Conservation (phyloP, 2,113 vertebrate species). For the Rhynchopsitta pachyrhyncha region DNA sequence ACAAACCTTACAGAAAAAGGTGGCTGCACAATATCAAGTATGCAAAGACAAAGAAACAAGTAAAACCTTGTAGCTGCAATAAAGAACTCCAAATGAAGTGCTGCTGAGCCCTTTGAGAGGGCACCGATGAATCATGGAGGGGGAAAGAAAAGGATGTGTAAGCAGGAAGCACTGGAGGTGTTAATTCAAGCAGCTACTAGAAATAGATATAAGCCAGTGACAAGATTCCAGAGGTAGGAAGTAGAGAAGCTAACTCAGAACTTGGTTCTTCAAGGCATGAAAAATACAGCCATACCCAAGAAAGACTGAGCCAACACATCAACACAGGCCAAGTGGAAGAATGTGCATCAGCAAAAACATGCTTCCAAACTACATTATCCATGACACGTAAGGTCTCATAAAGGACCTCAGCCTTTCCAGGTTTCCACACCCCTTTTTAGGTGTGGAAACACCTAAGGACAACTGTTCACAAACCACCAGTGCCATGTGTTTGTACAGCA, state of each 20-base stretch:
- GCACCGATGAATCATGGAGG: background rate
- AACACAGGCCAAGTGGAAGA: background rate
- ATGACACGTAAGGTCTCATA: background rate
- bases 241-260: background rate
- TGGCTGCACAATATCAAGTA: background rate
- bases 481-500: rapidly evolving
- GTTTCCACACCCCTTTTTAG: background rate
- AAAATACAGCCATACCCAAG: background rate
- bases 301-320: background rate
- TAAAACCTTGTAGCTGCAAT: background rate
- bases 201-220: background rate
- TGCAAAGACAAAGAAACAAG: background rate
- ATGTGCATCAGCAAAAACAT: background rate
- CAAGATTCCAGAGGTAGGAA: background rate
- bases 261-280: background rate
- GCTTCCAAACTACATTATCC: background rate
- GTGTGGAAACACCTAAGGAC: background rate
- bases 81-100: background rate
- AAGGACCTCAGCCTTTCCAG: background rate
- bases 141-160: background rate
- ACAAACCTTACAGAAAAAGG: rapidly evolving
- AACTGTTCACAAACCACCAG: background rate
- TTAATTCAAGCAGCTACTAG: background rate
- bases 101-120: background rate
- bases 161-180: background rate